These are phyloP conservation scores for Archips crataeganus DNA, from an alignment of 2,888 invertebrate species.

Conservation along the genomic window DNA sequence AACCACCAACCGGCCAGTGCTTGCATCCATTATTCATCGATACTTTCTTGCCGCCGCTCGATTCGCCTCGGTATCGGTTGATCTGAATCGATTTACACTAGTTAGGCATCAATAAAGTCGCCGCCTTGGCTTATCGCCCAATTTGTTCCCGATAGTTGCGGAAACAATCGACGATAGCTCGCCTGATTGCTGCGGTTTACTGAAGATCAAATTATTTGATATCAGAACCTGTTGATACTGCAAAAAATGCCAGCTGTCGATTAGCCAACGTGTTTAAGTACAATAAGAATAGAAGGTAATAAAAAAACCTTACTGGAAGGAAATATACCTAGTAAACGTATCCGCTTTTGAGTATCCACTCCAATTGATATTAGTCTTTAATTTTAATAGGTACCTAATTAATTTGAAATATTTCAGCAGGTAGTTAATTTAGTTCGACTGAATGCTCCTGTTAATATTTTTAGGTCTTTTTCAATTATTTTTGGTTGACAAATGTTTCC, in stretches of 20 bases:
- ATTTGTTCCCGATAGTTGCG: constrained; percentile 62
- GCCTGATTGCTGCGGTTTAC: constrained; percentile 30
- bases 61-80: constrained; percentile 60
- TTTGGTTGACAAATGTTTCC: no score
- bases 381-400: no score
- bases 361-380: no score
- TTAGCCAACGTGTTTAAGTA: not conserved
- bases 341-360: no score
- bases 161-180: constrained; percentile 55
- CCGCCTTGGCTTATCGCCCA: constrained; percentile 62
- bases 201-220: constrained; percentile 34
- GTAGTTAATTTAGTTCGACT: no score
- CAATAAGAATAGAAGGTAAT: not conserved
- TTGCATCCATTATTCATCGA: constrained; percentile 66
- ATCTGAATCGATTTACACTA: constrained; percentile 68
- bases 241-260: constrained; percentile 10
- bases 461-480: no score
- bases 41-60: constrained; percentile 59
- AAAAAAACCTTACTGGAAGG: not conserved
- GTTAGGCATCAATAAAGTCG: constrained; percentile 62
- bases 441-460: no score
- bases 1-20: constrained; percentile 52
- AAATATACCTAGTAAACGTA: not conserved
- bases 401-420: no score
- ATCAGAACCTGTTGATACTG: constrained; percentile 33